Conservation (phyloP, 2,113 vertebrate species). For the Progne subis region DNA sequence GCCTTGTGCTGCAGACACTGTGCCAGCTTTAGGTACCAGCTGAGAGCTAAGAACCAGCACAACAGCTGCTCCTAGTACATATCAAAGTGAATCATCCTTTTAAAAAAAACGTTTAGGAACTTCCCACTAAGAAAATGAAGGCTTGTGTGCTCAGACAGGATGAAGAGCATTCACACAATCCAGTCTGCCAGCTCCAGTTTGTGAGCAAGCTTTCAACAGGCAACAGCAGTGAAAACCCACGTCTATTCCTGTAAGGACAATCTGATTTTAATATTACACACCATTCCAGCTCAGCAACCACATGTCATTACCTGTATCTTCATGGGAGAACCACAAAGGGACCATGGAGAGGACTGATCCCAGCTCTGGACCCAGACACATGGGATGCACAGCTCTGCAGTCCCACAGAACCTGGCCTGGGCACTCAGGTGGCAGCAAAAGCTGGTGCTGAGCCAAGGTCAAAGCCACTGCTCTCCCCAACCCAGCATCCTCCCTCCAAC, state of each 20-base stretch:
- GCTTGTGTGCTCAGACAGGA: neutral
- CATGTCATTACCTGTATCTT: neutral
- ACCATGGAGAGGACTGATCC: neutral
- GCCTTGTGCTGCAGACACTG: neutral
- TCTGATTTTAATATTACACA: neutral
- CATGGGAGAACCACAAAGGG: neutral
- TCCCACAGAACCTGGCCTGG: neutral
- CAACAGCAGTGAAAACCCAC: neutral
- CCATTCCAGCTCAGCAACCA: neutral
- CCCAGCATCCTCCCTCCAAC: neutral
- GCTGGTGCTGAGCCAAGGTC: rapidly evolving
- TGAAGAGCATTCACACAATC: neutral
- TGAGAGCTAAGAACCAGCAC: neutral
- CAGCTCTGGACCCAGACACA: neutral
- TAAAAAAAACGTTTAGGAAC: neutral
- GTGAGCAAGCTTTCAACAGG: neutral
- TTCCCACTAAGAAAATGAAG: neutral
- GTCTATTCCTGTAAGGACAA: neutral
- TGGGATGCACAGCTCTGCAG: rapidly evolving
- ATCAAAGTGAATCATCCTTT: neutral
- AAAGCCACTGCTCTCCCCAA: neutral
- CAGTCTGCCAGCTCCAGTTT: neutral
- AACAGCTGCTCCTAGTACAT: neutral
- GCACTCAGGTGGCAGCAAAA: rapidly evolving
- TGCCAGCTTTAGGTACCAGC: neutral